phyloP scores from a whole-genome alignment of 2,113 vertebrate genomes.

The Loxodonta africana region DNA sequence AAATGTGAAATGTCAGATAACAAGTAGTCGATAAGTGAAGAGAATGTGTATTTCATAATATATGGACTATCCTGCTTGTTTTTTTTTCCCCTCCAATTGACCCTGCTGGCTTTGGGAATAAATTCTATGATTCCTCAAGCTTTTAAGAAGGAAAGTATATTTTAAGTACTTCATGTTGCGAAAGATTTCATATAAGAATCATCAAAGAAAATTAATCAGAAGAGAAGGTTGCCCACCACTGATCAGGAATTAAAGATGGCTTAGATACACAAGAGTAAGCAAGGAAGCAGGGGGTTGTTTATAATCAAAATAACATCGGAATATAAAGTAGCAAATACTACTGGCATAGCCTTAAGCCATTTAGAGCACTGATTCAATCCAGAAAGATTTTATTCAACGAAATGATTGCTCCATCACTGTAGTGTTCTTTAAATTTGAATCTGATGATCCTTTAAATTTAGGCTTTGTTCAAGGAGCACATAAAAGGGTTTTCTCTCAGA shows the following conservation, averaged over 20 bases:
- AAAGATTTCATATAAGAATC: constrained; percentile 7
- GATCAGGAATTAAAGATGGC: constrained; percentile 32
- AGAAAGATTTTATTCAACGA: constrained; percentile 41
- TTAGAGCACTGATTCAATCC: neutral
- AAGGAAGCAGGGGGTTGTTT: neutral
- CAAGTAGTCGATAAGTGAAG: too few relatives aligned
- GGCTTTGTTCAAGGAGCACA: neutral
- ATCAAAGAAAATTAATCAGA: constrained; percentile 14
- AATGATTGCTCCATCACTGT: neutral
- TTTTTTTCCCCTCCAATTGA: constrained; percentile 20
- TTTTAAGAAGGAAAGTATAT: constrained; percentile 18
- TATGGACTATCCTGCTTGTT: neutral
- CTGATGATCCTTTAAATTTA: neutral
- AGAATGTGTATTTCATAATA: neutral
- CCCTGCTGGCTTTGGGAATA: neutral
- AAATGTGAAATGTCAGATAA: too few relatives aligned
- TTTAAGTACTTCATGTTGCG: neutral
- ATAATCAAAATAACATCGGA: constrained; percentile 31
- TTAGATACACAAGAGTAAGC: neutral
- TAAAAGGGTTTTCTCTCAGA: neutral
- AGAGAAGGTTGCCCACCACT: neutral
- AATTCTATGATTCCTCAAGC: neutral
- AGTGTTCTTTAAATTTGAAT: constrained; percentile 32
- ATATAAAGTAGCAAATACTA: neutral
- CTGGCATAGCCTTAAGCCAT: neutral